Evolutionary conservation across 2,888 invertebrate species (phyloP), one percentile per base, ranked within the genome.

Genomic region (Corbicula japonica): DNA sequence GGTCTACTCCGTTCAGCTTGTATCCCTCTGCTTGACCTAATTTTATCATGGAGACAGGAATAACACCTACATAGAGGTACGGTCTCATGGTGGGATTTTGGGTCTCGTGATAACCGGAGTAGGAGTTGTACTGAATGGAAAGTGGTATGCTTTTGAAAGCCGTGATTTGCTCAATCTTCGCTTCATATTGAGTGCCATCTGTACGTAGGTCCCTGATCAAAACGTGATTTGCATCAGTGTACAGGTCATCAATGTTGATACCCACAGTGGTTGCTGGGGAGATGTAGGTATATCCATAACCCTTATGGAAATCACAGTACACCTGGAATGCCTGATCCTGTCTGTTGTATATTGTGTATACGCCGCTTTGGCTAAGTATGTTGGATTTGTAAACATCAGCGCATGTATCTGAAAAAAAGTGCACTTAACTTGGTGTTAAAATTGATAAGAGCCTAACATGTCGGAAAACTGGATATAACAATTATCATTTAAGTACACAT

Each of bases 21-120:
- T 78, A 78, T 10, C 77, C 77, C 18, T 78, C 68, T 1, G 26
- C 48, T 23, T 54, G 62, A 21, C 73, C 68, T 23, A 30, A 28
- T 10, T 54, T 44, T 5, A 35, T 63, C 26, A 50, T 41, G 34
- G 68, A 34, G 8, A 32, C 21, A 2, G 77, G 77, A 3, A 78
- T 30, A 26, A 78, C 62, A n/a, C 77, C 77, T 3, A 78, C 63
- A 41, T 69, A 73, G 6, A 78, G 12, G 32, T 48, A 73, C 23
- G 72, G 77, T 8, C 58, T 48, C 73, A 78, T 72, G 1, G 48
- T 68, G n/a, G 66, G 44, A 44, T 78, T 78, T 46, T 63, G 63
- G 8, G 50, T 32, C 1, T 32, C 63, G 1, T 32, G 18, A 34
- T 78, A 78, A 0, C 77, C 63, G 21, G 21, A 52, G 54, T 72